phyloP scores from a whole-genome alignment of 2,797 vertebrate genomes.

The Hyperoplus lanceolatus region DNA sequence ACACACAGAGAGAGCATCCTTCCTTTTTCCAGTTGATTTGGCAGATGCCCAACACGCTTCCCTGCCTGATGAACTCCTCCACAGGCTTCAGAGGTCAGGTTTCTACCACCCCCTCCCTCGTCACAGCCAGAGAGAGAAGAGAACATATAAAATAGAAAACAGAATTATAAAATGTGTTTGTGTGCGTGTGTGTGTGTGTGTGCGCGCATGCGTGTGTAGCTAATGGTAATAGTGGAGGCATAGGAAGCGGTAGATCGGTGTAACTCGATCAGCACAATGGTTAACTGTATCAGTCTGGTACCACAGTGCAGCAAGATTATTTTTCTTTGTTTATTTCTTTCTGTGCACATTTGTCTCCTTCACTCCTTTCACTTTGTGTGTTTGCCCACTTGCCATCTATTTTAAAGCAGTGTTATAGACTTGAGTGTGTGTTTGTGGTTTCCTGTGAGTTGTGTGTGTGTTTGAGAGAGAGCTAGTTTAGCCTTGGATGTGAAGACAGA shows the following conservation, averaged over 20 bases:
- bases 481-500: not conserved
- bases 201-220: not conserved
- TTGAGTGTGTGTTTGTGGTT: slow-evolving; percentile 1
- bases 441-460: not conserved
- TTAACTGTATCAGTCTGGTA: slow-evolving; percentile 55
- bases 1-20: not conserved
- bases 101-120: slow-evolving; percentile 23
- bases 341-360: not conserved
- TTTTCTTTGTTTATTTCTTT: not conserved
- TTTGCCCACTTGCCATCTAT: slow-evolving; percentile 9
- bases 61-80: slow-evolving; percentile 41
- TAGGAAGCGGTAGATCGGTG: slow-evolving; percentile 61
- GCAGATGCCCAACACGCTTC: slow-evolving; percentile 11
- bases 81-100: slow-evolving; percentile 28
- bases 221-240: slow-evolving; percentile 34
- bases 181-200: slow-evolving; percentile 29
- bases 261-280: slow-evolving; percentile 60
- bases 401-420: slow-evolving; percentile 10
- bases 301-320: slow-evolving; percentile 1
- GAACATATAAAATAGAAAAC: slow-evolving; percentile 32
- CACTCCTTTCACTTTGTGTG: not conserved
- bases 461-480: slow-evolving; percentile 6
- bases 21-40: slow-evolving; percentile 24
- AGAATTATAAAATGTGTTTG: slow-evolving; percentile 34
- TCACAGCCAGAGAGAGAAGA: not conserved